These are phyloP conservation scores for Baryphthengus martii DNA, from an alignment of 2,113 vertebrate species.

Conservation along the genomic window DNA sequence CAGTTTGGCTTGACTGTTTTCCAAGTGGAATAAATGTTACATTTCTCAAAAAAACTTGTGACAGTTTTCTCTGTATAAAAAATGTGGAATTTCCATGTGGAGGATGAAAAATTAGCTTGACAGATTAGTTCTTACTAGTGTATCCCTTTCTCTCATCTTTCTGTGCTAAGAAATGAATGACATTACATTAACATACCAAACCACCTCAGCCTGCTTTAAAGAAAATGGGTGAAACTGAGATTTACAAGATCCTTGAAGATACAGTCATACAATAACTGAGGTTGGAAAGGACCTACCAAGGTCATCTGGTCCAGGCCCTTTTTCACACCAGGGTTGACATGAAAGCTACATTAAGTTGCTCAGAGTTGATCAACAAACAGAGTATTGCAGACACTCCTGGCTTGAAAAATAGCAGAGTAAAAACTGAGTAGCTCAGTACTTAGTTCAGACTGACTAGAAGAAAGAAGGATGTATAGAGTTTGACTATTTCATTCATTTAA, in stretches of 20 bases:
- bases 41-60: not conserved
- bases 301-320: not conserved
- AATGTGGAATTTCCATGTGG: not conserved
- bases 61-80: not conserved
- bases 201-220: not conserved
- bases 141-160: not conserved
- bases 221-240: not conserved
- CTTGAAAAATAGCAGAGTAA: not conserved
- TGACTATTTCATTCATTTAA: not conserved
- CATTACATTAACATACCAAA: not conserved
- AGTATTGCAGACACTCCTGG: not conserved
- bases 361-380: not conserved
- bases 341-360: not conserved
- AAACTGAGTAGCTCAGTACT: not conserved
- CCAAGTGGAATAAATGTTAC: not conserved
- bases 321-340: not conserved
- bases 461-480: not conserved
- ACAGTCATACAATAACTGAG: not conserved
- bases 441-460: not conserved
- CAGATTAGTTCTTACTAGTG: not conserved
- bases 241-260: not conserved
- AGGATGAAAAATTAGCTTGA: not conserved
- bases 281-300: not conserved
- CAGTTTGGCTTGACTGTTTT: not conserved
- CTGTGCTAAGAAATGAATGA: not conserved